Evolutionary conservation across 2,888 invertebrate genomes (phyloP), one percentile per base, ranked within the genome.

Genomic region (Nomada ferruginata): DNA sequence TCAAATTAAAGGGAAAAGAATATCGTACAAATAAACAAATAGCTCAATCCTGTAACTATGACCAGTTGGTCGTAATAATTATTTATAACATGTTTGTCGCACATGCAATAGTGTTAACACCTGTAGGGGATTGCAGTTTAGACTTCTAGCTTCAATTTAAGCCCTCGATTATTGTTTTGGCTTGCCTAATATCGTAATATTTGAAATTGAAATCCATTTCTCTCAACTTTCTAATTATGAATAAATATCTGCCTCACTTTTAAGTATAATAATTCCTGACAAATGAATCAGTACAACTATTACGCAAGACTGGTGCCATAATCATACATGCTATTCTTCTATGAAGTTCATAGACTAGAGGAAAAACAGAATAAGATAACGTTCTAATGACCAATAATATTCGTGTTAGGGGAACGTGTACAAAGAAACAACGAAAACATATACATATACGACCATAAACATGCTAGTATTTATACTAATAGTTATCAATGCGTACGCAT

Each of bases 341-440:
- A 29, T 10, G 59, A 65, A n/a, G 10, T 10, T 10, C 18, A n/a
- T 52, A 29, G 29, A 52, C 29, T 26, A 65, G 18, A 52, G 18
- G 11, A 52, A n/a, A 52, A n/a, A 65, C 29, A 52, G 42, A 61
- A 20, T n/a, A 29, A 52, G 64, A 65, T 65, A 65, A 65, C 18
- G 18, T 18, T 3, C 26, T 10, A 50, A 10, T 5, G 11, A n/a
- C 26, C 18, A n/a, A 50, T 50, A 18, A 29, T 29, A 18, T 60
- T 15, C 4, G 26, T 59, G 18, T 11, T 26, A 26, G 26, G 52
- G 64, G 15, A 4, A 36, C 5, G 4, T 5, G 50, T 50, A 4
- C 10, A 52, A 29, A 11, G 50, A 18, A 52, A 65, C 2, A 23
- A 47, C 23, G 44, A 63, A 44, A 63, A 59, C 7, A n/a, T 13